phyloP scores from a whole-genome alignment of 2,113 vertebrate genomes.

The Ailuropoda melanoleuca region DNA sequence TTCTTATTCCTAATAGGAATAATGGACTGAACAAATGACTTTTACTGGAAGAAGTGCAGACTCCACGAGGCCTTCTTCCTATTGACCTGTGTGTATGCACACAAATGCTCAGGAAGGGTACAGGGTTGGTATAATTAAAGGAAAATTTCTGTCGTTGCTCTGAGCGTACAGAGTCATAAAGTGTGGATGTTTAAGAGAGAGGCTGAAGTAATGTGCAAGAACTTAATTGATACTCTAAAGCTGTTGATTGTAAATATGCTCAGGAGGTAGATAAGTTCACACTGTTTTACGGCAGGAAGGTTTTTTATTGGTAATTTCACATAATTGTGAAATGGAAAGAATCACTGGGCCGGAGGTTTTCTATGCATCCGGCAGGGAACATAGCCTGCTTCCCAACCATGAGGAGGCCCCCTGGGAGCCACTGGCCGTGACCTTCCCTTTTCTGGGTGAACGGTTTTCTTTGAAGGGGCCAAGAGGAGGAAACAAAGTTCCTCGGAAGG shows the following conservation, averaged over 20 bases:
- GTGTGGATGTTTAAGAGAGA: conserved; percentile 72
- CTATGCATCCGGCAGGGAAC: background rate
- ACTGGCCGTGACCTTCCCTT: background rate
- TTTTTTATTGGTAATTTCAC: conserved; percentile 71
- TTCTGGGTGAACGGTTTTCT: background rate
- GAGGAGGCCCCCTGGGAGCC: background rate
- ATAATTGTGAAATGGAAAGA: conserved; percentile 64
- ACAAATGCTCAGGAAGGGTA: background rate
- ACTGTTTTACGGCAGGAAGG: conserved; percentile 69
- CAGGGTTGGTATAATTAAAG: conserved; percentile 76
- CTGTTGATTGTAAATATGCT: conserved; percentile 73
- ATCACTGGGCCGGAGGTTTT: conserved; percentile 47
- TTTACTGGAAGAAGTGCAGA: conserved; percentile 22
- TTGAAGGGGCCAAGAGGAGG: background rate
- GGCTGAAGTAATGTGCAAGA: conserved; percentile 64
- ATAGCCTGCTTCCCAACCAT: background rate
- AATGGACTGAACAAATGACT: conserved; percentile 55
- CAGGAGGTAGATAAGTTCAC: conserved; percentile 75
- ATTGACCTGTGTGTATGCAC: background rate
- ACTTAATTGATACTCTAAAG: conserved; percentile 78
- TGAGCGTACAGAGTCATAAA: conserved; percentile 77
- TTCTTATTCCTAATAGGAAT: background rate
- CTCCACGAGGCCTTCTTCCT: conserved; percentile 8
- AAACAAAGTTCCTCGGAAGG: background rate
- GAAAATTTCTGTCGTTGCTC: conserved; percentile 75